phyloP scores from a whole-genome alignment of 2,113 vertebrate species.

The Gallinago media region DNA sequence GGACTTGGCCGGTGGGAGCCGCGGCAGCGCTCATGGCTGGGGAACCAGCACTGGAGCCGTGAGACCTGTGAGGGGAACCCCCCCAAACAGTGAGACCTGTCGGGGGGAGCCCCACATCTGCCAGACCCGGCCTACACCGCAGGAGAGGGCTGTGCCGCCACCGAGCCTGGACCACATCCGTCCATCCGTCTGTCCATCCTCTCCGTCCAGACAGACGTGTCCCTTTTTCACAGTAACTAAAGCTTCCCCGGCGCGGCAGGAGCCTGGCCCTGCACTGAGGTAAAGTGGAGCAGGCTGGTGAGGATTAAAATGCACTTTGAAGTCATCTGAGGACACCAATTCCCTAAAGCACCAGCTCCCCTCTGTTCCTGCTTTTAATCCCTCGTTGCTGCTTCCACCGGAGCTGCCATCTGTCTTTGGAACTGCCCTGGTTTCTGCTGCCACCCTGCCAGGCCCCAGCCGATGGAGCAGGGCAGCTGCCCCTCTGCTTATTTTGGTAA shows the following conservation, averaged over 20 bases:
- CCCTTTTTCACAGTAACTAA: not conserved
- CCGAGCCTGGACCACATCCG: fast-evolving
- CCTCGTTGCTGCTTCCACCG: not conserved
- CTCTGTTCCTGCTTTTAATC: not conserved
- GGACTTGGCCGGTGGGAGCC: fast-evolving
- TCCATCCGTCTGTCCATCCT: fast-evolving
- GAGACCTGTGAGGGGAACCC: not conserved
- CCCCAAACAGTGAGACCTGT: too few relatives aligned
- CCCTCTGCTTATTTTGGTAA: not conserved
- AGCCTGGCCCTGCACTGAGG: not conserved
- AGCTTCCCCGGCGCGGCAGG: not conserved
- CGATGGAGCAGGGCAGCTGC: not conserved
- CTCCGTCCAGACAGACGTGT: fast-evolving
- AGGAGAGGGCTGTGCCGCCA: fast-evolving
- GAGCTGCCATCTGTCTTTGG: constrained; percentile 17
- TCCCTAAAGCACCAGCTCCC: not conserved
- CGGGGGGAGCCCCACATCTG: not conserved
- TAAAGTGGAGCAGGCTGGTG: not conserved
- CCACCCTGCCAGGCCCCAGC: not conserved
- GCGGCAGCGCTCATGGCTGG: fast-evolving
- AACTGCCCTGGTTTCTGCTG: not conserved
- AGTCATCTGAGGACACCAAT: not conserved
- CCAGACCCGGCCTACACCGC: fast-evolving
- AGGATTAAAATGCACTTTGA: not conserved
- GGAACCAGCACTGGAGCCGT: fast-evolving